A percentile compares a stretch with the other conserved stretches of the same genome.
These are phyloP conservation scores for Tipula lateralis DNA, from an alignment of 2,888 invertebrate species.

Conservation along the genomic window DNA sequence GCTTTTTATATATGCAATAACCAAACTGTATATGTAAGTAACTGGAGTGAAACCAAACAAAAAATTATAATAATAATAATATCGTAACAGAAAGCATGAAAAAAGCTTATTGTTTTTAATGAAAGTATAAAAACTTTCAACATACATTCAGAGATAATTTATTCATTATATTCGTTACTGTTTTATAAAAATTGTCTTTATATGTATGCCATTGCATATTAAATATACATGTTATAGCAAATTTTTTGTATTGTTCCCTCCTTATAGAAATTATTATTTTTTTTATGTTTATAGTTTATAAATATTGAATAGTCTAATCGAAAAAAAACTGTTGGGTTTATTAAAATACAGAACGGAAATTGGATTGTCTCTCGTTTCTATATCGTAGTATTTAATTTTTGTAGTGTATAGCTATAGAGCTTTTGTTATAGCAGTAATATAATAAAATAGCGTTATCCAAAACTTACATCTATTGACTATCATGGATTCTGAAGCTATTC, in stretches of 20 bases:
- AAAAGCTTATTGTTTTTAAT: background rate
- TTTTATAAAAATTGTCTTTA: background rate
- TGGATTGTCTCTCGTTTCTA: background rate
- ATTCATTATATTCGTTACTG: conserved; percentile 4
- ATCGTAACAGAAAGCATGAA: background rate
- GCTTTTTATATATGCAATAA: background rate
- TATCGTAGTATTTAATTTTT: background rate
- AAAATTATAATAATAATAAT: background rate
- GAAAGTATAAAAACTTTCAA: background rate
- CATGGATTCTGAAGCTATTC: too few species aligned
- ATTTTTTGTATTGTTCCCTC: background rate
- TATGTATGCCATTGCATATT: background rate
- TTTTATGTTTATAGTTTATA: background rate
- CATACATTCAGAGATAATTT: background rate
- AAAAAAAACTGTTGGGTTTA: background rate
- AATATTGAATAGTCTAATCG: conserved; percentile 11
- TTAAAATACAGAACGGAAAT: conserved; percentile 12
- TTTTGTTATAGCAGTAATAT: background rate
- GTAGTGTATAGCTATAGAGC: background rate
- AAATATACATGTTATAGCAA: conserved; percentile 1
- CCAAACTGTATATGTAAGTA: background rate
- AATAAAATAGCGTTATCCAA: background rate
- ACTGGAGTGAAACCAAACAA: background rate
- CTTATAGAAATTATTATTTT: background rate
- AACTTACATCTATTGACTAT: too few species aligned